Conservation (phyloP, 2,888 invertebrate species). For the Microplitis manilae region DNA sequence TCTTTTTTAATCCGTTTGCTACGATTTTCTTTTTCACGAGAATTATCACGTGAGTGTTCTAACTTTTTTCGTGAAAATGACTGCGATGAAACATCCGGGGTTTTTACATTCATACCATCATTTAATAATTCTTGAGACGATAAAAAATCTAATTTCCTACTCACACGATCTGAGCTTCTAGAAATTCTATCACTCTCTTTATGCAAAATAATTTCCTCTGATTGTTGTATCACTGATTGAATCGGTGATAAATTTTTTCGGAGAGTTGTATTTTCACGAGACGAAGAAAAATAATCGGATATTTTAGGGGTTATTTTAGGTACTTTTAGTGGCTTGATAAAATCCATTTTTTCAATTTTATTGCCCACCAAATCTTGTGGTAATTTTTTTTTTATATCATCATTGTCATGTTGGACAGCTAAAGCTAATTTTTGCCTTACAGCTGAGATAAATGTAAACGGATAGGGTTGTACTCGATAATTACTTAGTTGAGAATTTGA, state of each 20-base stretch:
- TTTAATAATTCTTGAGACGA: conserved; percentile 61
- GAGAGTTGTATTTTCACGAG: conserved; percentile 37
- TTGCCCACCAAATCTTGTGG: conserved; percentile 47
- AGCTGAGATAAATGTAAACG: conserved; percentile 77
- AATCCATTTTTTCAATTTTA: conserved; percentile 61
- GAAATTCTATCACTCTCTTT: conserved; percentile 54
- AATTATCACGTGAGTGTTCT: conserved; percentile 62
- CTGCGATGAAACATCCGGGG: conserved; percentile 62
- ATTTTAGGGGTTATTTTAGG: conserved; percentile 68
- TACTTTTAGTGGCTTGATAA: conserved; percentile 65
- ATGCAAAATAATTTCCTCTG: conserved; percentile 55
- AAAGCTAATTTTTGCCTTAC: conserved; percentile 74
- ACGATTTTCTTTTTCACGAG: conserved; percentile 67
- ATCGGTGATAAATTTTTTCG: conserved; percentile 57
- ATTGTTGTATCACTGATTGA: background rate
- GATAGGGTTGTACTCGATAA: conserved; percentile 72
- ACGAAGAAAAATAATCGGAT: conserved; percentile 55
- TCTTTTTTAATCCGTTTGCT: conserved; percentile 66
- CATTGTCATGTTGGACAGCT: conserved; percentile 55
- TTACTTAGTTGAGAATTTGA: conserved; percentile 50
- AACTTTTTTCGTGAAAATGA: conserved; percentile 64
- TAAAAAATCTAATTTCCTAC: conserved; percentile 67
- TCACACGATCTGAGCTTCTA: conserved; percentile 61
- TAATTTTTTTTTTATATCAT: background rate
- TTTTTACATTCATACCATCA: conserved; percentile 64